phyloP scores from a whole-genome alignment of 2,888 invertebrate genomes.

The Sesia apiformis region DNA sequence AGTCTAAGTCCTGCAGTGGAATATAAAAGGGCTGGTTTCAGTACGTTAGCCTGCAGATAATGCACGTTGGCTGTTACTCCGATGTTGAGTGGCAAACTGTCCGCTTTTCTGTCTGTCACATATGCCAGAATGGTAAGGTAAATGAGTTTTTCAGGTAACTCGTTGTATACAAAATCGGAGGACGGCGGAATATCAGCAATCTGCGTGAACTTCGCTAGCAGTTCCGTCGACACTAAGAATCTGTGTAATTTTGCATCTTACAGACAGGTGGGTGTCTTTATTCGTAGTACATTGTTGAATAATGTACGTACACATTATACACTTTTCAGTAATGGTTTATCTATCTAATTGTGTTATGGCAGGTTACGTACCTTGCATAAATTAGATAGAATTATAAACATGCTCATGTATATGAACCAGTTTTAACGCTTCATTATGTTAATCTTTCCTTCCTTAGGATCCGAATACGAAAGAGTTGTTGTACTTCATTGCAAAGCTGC shows the following conservation, averaged over 20 bases:
- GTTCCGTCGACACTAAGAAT: constrained; percentile 40
- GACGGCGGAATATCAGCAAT: constrained; percentile 42
- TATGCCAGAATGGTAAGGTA: neutral
- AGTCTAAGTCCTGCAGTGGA: no score
- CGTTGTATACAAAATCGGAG: constrained; percentile 35
- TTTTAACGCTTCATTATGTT: neutral
- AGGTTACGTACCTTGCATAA: no score
- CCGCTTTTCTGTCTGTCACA: no score
- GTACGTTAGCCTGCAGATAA: no score
- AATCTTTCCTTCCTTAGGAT: constrained; percentile 25
- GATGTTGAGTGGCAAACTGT: no score
- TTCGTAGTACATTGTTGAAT: no score
- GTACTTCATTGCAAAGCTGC: constrained; percentile 51
- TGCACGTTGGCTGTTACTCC: no score
- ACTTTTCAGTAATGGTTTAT: no score
- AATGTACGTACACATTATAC: no score
- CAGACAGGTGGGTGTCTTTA: constrained; percentile 37
- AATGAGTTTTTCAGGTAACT: constrained; percentile 35
- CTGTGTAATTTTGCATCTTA: constrained; percentile 52
- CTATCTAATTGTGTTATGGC: no score
- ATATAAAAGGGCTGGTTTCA: no score
- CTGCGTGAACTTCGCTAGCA: constrained; percentile 47
- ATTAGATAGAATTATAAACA: no score
- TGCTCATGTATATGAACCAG: neutral
- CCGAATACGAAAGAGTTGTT: constrained; percentile 56